Evolutionary conservation across 2,888 invertebrate species (phyloP).

Genomic region (Drosophila stalkeri): DNA sequence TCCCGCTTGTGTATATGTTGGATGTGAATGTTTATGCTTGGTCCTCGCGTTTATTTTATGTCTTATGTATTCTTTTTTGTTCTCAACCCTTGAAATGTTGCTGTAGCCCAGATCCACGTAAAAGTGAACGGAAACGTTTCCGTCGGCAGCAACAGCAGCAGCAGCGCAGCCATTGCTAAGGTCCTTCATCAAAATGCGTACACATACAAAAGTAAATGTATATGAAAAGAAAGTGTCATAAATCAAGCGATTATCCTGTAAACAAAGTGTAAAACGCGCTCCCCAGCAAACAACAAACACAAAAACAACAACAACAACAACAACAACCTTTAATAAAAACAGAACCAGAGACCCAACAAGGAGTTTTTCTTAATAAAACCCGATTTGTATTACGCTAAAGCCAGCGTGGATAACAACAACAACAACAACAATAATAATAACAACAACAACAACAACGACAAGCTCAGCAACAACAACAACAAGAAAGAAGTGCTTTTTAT

Average conservation of each 20-base stretch:
- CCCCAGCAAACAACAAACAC: constrained; percentile 41
- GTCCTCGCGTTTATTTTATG: constrained; percentile 58
- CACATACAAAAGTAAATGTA: constrained; percentile 37
- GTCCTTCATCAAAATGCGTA: constrained; percentile 62
- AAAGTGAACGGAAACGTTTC: constrained; percentile 57
- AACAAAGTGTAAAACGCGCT: constrained; percentile 78
- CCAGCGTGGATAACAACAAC: constrained; percentile 31
- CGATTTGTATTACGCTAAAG: constrained; percentile 55
- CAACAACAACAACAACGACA: constrained; percentile 23
- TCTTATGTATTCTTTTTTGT: constrained; percentile 46
- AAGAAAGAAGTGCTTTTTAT: constrained; percentile 47
- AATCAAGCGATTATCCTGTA: constrained; percentile 79
- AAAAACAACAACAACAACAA: constrained; percentile 23
- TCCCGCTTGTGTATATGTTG: constrained; percentile 15
- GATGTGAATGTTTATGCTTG: constrained; percentile 43
- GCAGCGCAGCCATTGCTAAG: constrained; percentile 37
- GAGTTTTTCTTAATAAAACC: constrained; percentile 52
- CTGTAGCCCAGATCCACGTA: constrained; percentile 44
- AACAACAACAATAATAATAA: constrained; percentile 14
- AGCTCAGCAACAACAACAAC: constrained; percentile 22
- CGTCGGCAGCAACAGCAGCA: constrained; percentile 43
- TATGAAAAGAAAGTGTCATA: constrained; percentile 75
- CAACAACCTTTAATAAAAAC: constrained; percentile 13
- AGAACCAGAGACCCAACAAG: constrained; percentile 38
- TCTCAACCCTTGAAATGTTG: constrained; percentile 35